A percentile compares a stretch with the other conserved stretches of the same genome.
These are phyloP conservation scores for Galerucella pusilla DNA, from an alignment of 2,888 invertebrate genomes.

Conservation along the genomic window DNA sequence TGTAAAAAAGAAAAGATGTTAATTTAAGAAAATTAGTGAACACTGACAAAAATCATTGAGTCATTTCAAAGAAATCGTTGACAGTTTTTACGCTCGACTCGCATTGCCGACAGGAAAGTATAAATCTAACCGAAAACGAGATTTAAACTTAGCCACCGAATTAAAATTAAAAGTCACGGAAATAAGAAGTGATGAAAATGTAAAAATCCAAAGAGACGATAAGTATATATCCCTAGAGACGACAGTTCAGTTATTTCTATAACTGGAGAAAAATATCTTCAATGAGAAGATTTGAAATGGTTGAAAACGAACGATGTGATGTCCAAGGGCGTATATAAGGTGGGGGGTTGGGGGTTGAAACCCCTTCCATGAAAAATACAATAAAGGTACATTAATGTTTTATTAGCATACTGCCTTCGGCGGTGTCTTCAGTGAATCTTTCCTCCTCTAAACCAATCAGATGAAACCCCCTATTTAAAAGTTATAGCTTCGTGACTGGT, in stretches of 20 bases:
- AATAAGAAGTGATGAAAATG: constrained; percentile 46
- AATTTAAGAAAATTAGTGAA: constrained; percentile 11
- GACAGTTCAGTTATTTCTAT: background rate
- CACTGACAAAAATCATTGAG: constrained; percentile 38
- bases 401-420: too few relatives aligned
- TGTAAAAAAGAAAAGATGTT: background rate
- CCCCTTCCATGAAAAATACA: too few relatives aligned
- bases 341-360: too few relatives aligned
- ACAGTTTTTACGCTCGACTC: constrained; percentile 52
- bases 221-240: background rate
- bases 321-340: too few relatives aligned
- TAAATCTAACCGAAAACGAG: constrained; percentile 57
- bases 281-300: too few relatives aligned
- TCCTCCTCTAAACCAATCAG: too few relatives aligned
- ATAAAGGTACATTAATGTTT: too few relatives aligned
- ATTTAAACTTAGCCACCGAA: constrained; percentile 50
- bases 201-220: background rate
- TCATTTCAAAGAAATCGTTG: constrained; percentile 41
- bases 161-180: constrained; percentile 54
- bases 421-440: too few relatives aligned
- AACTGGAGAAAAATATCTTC: background rate
- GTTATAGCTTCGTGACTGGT: too few relatives aligned
- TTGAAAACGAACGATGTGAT: too few relatives aligned
- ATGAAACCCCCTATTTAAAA: too few relatives aligned
- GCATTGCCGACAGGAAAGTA: constrained; percentile 56